Evolutionary conservation across 2,113 vertebrate species (phyloP), one percentile per base, ranked within the genome.

Genomic region (Hystrix brachyura): DNA sequence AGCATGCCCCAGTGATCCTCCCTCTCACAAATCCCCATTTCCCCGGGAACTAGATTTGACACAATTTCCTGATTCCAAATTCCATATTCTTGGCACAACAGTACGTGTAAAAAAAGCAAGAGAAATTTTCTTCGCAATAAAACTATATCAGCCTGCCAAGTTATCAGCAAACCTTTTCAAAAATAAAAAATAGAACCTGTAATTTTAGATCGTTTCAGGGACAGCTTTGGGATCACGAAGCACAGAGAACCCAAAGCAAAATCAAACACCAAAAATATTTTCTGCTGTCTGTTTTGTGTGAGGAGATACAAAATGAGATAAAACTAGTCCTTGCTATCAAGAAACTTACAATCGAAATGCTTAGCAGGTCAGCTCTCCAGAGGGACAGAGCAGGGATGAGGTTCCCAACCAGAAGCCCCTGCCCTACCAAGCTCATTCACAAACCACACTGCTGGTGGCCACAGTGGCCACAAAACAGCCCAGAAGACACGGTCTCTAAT

Each of bases 191-290:
- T 74, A 97, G 53, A 94, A 92, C 43, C 76, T 94, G 25, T 93
- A 93, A 76, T 95, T 97, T 93, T 96, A 96, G 72, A 69, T 83
- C 55, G 12, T 95, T 74, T 43, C 64, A 53, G 17, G 48, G 91
- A 82, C 81, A 94, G 91, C 89, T 91, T 94, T 89, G 83, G 86
- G 94, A 96, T 96, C 94, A 81, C 94, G 95, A 95, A 93, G 97
- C 97, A 98, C 84, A 94, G 79, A 91, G 95, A 38, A 38, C 72
- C 93, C 60, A 81, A 97, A 97, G 86, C 97, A 97, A 97, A 98
- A 98, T 97, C 14, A 97, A 94, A 97, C 81, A 91, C 96, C 91
- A 91, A 96, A 98, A 98, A 92, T 93, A 97, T 34, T 90, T 60
- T 96, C 94, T 92, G 10, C 57, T 59, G 4, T 93, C 78, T 92